phyloP scores from a whole-genome alignment of 2,888 invertebrate species.

The Lysandra coridon region DNA sequence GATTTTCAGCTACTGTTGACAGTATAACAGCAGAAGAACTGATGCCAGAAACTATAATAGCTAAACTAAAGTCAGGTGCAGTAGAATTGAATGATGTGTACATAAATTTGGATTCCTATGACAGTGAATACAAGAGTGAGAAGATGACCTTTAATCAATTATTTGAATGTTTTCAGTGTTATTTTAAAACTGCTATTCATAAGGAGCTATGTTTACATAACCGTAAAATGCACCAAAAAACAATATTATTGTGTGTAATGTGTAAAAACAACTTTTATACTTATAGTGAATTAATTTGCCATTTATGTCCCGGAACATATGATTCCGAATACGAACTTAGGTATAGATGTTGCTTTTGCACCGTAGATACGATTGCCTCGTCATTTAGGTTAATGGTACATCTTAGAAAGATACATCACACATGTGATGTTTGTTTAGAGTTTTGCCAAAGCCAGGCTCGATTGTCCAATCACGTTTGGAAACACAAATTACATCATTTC shows the following conservation, averaged over 20 bases:
- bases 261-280: conserved; percentile 93
- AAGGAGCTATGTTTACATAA: conserved; percentile 93
- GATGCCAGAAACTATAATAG: conserved; percentile 85
- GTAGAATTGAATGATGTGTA: conserved; percentile 82
- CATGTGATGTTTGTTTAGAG: conserved; percentile 93
- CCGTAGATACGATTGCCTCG: conserved; percentile 88
- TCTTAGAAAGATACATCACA: conserved; percentile 89
- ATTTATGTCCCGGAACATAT: conserved; percentile 91
- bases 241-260: conserved; percentile 91
- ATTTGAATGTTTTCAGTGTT: conserved; percentile 93
- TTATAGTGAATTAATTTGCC: conserved; percentile 92
- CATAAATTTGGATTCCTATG: conserved; percentile 87
- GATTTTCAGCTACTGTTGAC: conserved; percentile 88
- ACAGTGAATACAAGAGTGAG: conserved; percentile 80
- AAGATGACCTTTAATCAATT: conserved; percentile 82
- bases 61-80: conserved; percentile 82
- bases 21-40: conserved; percentile 88
- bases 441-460: conserved; percentile 89
- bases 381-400: conserved; percentile 94
- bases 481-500: conserved; percentile 92
- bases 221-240: conserved; percentile 92
- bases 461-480: conserved; percentile 93
- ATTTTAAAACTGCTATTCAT: conserved; percentile 87
- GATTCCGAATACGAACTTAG: conserved; percentile 83
- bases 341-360: conserved; percentile 91